Conservation (phyloP, 2,888 invertebrate species). For the Fabriciana adippe region DNA sequence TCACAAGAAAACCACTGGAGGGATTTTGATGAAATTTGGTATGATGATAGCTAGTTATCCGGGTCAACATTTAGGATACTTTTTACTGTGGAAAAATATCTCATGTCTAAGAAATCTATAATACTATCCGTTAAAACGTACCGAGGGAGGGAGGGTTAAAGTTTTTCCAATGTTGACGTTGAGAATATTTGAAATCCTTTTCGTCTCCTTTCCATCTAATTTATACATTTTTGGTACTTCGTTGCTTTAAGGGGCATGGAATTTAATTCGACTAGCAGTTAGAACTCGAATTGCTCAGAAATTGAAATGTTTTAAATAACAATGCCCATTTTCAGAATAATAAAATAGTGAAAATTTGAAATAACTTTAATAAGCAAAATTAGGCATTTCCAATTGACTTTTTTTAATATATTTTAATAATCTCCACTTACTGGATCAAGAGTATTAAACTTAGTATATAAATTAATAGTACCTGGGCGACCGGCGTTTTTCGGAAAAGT, state of each 20-base stretch:
- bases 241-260: constrained; percentile 41
- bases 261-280: constrained; percentile 45
- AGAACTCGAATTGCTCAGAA: constrained; percentile 41
- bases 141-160: background rate
- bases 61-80: too few relatives aligned
- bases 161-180: constrained; percentile 16
- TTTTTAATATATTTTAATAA: background rate
- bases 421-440: too few relatives aligned
- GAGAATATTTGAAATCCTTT: constrained; percentile 28
- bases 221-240: constrained; percentile 39
- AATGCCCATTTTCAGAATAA: constrained; percentile 34
- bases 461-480: too few relatives aligned
- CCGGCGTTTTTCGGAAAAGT: too few relatives aligned
- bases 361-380: constrained; percentile 21
- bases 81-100: too few relatives aligned
- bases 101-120: too few relatives aligned
- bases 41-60: too few relatives aligned
- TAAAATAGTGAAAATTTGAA: constrained; percentile 31
- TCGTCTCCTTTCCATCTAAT: constrained; percentile 32
- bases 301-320: constrained; percentile 45
- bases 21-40: too few relatives aligned
- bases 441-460: too few relatives aligned
- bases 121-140: too few relatives aligned
- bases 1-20: too few relatives aligned
- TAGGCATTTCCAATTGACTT: background rate